phyloP scores from a whole-genome alignment of 2,113 vertebrate species.

The Catagonus wagneri region DNA sequence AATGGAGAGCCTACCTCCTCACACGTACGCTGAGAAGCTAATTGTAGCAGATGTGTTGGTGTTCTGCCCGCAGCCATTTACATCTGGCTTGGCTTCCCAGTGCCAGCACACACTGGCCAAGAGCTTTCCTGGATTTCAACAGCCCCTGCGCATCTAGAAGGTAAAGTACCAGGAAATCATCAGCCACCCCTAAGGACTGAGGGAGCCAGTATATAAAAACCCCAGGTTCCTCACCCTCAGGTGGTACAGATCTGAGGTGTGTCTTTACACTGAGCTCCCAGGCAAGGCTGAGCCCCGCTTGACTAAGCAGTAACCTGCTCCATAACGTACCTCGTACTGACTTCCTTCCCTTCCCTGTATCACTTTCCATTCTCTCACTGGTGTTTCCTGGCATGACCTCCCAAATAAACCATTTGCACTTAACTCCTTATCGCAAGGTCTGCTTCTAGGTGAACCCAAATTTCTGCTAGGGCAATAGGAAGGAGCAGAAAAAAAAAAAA shows the following conservation, averaged over 20 bases:
- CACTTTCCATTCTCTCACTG: neutral
- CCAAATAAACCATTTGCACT: neutral
- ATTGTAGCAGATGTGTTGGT: neutral
- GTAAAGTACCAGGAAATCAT: neutral
- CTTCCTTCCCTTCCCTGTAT: neutral
- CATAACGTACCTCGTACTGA: neutral
- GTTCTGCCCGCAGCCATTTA: neutral
- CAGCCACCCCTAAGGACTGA: neutral
- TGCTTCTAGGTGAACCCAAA: neutral
- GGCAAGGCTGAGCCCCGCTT: neutral
- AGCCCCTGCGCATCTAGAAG: neutral
- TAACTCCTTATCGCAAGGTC: neutral
- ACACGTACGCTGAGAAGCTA: neutral
- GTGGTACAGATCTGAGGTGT: neutral
- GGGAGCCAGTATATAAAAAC: neutral
- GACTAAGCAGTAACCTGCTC: neutral
- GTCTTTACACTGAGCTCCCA: neutral
- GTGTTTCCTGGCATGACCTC: neutral
- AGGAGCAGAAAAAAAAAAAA: slow-evolving; percentile 10
- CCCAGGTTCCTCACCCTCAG: neutral
- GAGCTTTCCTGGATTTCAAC: neutral
- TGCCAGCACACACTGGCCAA: neutral
- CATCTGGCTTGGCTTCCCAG: neutral
- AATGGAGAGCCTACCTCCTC: neutral
- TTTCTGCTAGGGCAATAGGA: neutral